Conservation (phyloP, 2,797 vertebrate genomes). For the Neostethus bicornis region DNA sequence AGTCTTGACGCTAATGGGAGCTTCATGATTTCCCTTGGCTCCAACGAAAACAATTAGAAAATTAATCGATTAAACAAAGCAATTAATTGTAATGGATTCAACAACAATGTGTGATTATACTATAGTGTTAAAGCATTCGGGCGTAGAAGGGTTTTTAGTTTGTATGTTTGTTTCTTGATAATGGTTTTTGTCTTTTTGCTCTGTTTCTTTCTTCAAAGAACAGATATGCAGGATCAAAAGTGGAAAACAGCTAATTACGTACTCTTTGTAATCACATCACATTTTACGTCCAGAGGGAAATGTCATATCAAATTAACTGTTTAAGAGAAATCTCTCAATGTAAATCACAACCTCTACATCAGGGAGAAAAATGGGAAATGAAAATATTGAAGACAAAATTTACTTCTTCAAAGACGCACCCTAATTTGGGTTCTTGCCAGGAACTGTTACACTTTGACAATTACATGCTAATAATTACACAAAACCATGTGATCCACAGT, state of each 20-base stretch:
- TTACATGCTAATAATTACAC: no score
- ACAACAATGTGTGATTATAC: not conserved
- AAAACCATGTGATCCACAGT: no score
- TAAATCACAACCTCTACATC: no score
- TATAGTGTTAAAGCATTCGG: not conserved
- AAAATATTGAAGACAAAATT: no score
- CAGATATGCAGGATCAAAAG: no score
- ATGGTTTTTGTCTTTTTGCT: not conserved
- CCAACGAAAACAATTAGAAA: not conserved
- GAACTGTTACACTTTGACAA: no score
- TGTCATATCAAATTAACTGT: no score
- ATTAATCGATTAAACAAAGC: not conserved
- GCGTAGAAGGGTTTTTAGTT: not conserved
- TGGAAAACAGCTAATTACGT: not conserved
- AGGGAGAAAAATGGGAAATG: no score
- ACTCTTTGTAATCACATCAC: not conserved
- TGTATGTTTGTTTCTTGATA: not conserved
- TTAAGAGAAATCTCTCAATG: no score
- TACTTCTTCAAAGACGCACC: no score
- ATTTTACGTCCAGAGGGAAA: not conserved
- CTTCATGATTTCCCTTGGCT: constrained; percentile 5
- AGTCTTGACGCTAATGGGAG: not conserved
- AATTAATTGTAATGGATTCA: not conserved
- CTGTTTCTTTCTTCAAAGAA: no score
- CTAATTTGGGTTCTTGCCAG: no score